Evolutionary conservation across 2,888 invertebrate species (phyloP).

Genomic region (Hololepta plana): DNA sequence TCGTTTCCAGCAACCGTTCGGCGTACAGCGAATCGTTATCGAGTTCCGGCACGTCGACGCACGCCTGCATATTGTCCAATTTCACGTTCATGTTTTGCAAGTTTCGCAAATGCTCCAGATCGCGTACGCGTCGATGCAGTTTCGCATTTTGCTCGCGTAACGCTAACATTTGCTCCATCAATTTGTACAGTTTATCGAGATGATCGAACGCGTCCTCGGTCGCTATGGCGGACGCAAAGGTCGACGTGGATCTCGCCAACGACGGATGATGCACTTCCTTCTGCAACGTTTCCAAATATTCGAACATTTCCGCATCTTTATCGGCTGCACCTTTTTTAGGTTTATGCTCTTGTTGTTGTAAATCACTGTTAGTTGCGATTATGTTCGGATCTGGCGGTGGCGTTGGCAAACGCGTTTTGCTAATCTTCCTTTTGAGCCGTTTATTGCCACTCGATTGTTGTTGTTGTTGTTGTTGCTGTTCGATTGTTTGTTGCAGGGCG

Average conservation of each 20-base stretch:
- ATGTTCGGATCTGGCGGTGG: slow-evolving; percentile 27
- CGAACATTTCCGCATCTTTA: slow-evolving; percentile 27
- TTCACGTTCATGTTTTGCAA: slow-evolving; percentile 40
- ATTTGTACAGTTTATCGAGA: slow-evolving; percentile 54
- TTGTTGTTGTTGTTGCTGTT: background rate
- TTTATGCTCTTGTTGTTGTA: slow-evolving; percentile 3
- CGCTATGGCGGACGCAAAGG: slow-evolving; percentile 36
- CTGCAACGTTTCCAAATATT: slow-evolving; percentile 27
- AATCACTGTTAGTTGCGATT: slow-evolving; percentile 6
- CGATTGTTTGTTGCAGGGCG: too few species aligned
- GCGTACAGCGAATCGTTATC: slow-evolving; percentile 43
- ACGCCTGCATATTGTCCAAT: slow-evolving; percentile 20
- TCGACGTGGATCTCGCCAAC: slow-evolving; percentile 30
- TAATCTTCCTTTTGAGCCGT: slow-evolving; percentile 12
- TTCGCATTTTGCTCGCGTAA: slow-evolving; percentile 53
- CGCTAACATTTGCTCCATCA: slow-evolving; percentile 58
- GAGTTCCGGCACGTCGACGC: slow-evolving; percentile 35
- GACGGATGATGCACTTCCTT: slow-evolving; percentile 12
- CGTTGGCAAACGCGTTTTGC: slow-evolving; percentile 22
- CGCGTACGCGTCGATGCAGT: slow-evolving; percentile 47
- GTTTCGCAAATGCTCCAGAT: slow-evolving; percentile 52
- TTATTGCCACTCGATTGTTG: slow-evolving; percentile 1
- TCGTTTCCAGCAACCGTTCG: slow-evolving; percentile 43
- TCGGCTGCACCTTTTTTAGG: slow-evolving; percentile 11
- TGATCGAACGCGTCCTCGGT: slow-evolving; percentile 57